phyloP scores from a whole-genome alignment of 30 jellyfish, hydroid and myxozoan species.

The Rhopilema esculentum region DNA sequence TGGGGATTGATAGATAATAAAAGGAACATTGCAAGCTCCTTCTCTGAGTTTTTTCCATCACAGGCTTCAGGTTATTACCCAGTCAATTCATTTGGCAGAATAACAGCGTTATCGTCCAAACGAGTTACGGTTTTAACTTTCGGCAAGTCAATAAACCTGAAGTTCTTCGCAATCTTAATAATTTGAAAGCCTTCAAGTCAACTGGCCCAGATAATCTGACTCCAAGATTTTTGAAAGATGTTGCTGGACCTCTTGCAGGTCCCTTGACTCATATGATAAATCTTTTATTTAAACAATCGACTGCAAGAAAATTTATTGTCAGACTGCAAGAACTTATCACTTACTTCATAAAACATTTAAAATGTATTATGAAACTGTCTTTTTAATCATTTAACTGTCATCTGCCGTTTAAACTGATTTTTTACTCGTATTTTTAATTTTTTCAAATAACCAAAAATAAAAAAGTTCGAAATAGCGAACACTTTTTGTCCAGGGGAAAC shows the following conservation, averaged over 20 bases:
- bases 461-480: no score
- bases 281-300: slow-evolving; percentile 26
- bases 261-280: slow-evolving; percentile 35
- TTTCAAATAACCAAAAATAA: no score
- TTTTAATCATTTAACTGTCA: no score
- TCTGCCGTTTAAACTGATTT: no score
- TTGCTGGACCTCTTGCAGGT: slow-evolving; percentile 36
- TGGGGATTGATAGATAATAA: slow-evolving; percentile 65
- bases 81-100: slow-evolving; percentile 68
- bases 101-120: slow-evolving; percentile 55
- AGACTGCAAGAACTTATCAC: no score
- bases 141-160: slow-evolving; percentile 37
- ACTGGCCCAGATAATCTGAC: slow-evolving; percentile 62
- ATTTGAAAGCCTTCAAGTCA: slow-evolving; percentile 51
- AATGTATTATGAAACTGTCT: no score
- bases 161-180: slow-evolving; percentile 44
- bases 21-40: slow-evolving; percentile 73
- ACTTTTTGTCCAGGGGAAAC: no score
- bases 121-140: slow-evolving; percentile 44
- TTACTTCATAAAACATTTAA: no score
- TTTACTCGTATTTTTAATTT: no score
- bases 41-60: slow-evolving; percentile 67
- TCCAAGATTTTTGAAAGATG: slow-evolving; percentile 55
- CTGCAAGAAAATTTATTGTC: no score
- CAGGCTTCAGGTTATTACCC: slow-evolving; percentile 66